Evolutionary conservation across 2,113 vertebrate species (phyloP), one percentile per base, ranked within the genome.

Genomic region (Anguilla japonica): DNA sequence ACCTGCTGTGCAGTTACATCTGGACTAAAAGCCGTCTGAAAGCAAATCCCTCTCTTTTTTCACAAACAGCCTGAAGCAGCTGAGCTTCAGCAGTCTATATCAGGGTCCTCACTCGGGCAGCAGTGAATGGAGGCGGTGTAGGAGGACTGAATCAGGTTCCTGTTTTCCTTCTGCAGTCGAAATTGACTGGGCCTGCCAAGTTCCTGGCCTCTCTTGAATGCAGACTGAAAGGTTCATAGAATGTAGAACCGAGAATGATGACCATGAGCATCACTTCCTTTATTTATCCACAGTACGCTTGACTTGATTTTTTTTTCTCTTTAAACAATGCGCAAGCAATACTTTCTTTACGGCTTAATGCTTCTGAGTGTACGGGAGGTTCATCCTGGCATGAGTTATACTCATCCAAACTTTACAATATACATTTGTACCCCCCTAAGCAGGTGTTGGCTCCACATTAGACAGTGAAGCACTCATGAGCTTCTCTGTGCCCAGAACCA

Each of bases 101-200:
- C 87, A 91, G 90, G 84, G 90, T 84, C 88, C 86, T 88, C 91
- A 91, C 91, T 91, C 86, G 92, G 87, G 79, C 89, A 15, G 83
- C 67, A 9, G 84, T 94, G 91, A 94, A 94, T 92, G 88, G 87
- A 81, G 83, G 89, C 75, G 91, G 91, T 93, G 91, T 92, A 85
- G 81, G 86, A 82, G 82, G 41, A 16, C 89, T 93, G 90, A 93
- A 93, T 92, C 56, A 87, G 87, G 89, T 91, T 94, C 90, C 92
- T 94, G 93, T 93, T 93, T 93, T 93, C 89, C 46, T 89, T 83
- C 87, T 89, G 91, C 86, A 89, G 86, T 91, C 41, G 84, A 92
- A 92, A 91, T 88, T 81, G 86, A 85, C 78, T 20, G 5, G 34
- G 5, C 82, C 83, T 87, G 93, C 89, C 91, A 92, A 87, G 84